Percentiles rank a stretch among this genome's conserved stretches.
Conservation (phyloP, 2,888 invertebrate species). For the Limenitis camilla region DNA sequence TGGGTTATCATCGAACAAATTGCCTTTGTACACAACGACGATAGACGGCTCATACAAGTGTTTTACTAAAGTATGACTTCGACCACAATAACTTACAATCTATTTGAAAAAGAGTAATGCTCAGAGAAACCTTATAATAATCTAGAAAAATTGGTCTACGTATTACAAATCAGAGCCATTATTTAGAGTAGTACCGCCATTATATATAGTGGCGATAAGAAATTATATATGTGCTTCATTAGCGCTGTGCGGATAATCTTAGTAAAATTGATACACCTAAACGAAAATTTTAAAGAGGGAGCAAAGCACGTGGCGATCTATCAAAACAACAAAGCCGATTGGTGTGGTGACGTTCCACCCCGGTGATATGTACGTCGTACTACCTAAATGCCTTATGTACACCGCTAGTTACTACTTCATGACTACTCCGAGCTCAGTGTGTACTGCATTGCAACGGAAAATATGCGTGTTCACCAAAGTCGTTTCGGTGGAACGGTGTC, state of each 20-base stretch:
- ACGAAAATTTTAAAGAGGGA: constrained; percentile 51
- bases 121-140: too few species aligned
- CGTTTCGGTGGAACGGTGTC: constrained; percentile 74
- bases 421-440: constrained; percentile 75
- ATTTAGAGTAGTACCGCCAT: not conserved
- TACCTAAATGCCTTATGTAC: constrained; percentile 76
- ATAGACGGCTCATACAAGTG: too few species aligned
- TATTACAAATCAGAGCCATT: not conserved
- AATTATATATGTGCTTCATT: constrained; percentile 7
- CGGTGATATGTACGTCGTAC: constrained; percentile 74
- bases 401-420: constrained; percentile 74
- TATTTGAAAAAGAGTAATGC: too few species aligned
- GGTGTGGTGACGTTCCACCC: constrained; percentile 73
- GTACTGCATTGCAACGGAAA: constrained; percentile 76
- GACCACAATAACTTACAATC: too few species aligned
- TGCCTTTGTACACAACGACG: too few species aligned
- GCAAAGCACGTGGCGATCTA: constrained; percentile 69
- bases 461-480: constrained; percentile 76
- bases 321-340: constrained; percentile 74
- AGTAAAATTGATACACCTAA: constrained; percentile 21
- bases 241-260: constrained; percentile 19
- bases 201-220: not conserved
- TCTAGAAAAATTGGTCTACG: not conserved
- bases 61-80: too few species aligned
- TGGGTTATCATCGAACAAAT: too few species aligned